A percentile compares a stretch with the other conserved stretches of the same genome.
Evolutionary conservation across 1,140 invertebrate species (phyloP).

Genomic region (fruit fly (Drosophila melanogaster)): DNA sequence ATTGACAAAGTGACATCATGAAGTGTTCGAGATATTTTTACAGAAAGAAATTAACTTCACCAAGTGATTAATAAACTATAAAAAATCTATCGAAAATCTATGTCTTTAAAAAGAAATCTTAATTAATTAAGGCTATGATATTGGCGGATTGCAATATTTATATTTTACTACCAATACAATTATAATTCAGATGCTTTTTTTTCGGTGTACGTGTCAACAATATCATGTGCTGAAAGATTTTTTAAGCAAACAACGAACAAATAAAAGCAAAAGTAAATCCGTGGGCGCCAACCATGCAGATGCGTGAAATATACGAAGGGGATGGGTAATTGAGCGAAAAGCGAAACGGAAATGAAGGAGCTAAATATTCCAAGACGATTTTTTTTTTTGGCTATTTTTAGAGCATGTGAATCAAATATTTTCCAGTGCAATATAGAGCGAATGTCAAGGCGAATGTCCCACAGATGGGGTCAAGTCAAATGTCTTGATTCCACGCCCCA

Average conservation of each 20-base stretch:
- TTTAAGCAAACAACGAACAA: constrained; percentile 12
- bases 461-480: constrained; percentile 13
- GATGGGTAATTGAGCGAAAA: constrained; percentile 36
- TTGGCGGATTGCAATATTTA: no score
- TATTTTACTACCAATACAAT: no score
- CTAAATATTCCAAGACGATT: constrained; percentile 45
- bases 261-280: constrained; percentile 22
- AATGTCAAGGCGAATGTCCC: constrained; percentile 51
- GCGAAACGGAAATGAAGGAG: constrained; percentile 49
- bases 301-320: constrained; percentile 32
- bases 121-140: no score
- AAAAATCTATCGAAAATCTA: no score
- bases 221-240: constrained; percentile 31
- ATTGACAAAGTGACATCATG: constrained; percentile 74
- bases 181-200: neutral
- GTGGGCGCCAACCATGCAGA: constrained; percentile 30
- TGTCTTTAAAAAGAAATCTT: no score
- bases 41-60: no score
- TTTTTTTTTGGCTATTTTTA: constrained; percentile 22
- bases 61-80: no score
- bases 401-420: neutral
- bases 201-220: constrained; percentile 14
- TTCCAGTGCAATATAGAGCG: constrained; percentile 24
- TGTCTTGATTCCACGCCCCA: constrained; percentile 26
- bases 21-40: constrained; percentile 4